These are phyloP conservation scores for Eupeodes luniger DNA, from an alignment of 2,888 invertebrate species.

Conservation along the genomic window DNA sequence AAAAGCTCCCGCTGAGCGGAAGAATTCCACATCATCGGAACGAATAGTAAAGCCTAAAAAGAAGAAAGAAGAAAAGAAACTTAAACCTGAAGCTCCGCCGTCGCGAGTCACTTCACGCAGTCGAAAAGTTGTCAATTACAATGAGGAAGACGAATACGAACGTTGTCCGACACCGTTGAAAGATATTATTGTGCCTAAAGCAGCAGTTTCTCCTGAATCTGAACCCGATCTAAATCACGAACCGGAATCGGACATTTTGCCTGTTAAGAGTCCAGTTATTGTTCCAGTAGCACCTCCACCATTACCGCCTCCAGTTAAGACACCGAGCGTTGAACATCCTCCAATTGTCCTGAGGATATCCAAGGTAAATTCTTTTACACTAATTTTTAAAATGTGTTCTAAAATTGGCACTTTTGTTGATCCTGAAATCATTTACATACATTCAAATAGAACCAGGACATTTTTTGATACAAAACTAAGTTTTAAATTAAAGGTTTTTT, in stretches of 20 bases:
- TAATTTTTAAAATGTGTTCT: too few relatives aligned
- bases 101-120: constrained; percentile 84
- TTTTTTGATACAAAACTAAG: too few relatives aligned
- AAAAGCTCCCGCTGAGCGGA: constrained; percentile 82
- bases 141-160: constrained; percentile 85
- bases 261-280: constrained; percentile 54
- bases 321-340: constrained; percentile 86
- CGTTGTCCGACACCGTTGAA: constrained; percentile 82
- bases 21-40: constrained; percentile 78
- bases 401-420: too few relatives aligned
- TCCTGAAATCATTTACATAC: too few relatives aligned
- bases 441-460: too few relatives aligned
- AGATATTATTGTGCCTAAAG: constrained; percentile 84
- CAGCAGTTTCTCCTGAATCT: constrained; percentile 64
- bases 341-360: constrained; percentile 95
- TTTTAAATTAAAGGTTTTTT: too few relatives aligned
- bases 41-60: constrained; percentile 79
- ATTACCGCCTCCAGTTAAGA: constrained; percentile 78
- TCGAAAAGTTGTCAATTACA: constrained; percentile 87
- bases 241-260: constrained; percentile 12
- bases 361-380: constrained; percentile 85
- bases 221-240: not conserved
- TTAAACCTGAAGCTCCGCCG: constrained; percentile 82
- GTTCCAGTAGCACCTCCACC: constrained; percentile 77
- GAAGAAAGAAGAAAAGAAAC: constrained; percentile 82